Base-by-base conservation (phyloP, 1,140 invertebrate species). In the Danaus melanippus region DNA sequence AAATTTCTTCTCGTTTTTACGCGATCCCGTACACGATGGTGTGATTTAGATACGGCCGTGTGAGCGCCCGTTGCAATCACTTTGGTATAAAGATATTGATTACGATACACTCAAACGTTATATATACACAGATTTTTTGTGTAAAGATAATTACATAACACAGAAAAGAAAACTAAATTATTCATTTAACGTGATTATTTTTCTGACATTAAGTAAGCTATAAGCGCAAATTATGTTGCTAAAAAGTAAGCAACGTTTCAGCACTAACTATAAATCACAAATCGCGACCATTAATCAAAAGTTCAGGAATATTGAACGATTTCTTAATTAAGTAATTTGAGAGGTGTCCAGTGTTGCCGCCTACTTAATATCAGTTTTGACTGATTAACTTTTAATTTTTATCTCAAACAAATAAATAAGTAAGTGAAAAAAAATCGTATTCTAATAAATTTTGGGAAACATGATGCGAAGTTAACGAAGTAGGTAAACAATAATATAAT, bases 1-100 rank as follows among this genome's bases (percentile, higher is more conserved):
- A 76, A 74, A 69, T 71, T 73, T 74, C 67, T 76, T 76, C 67
- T 74, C 67, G 66, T 76, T 79, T 78, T 72, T 71, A 73, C 60
- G 65, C 63, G 56, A 64, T 72, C 76, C 67, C 58, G 53, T 71
- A 64, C 64, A 62, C 65, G 67, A 64, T 75, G 60, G 60, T 32
- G 21, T 70, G 69, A 75, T 76, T 76, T 56, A 56, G 62, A 67
- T 65, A 69, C 59, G 63, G 59, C 64, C 50, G 64, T 65, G 69
- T 78, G 66, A 69, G 67, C 63, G 71, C 61, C 15, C 39, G 58
- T 62, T 63, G 49, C 63, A 63, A 72, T 74, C 50, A 53, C 52
- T 47, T 53, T 21, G 42, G 50, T 56, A 49, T 32, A 32, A 32
- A 32, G 5, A 32, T 32, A 32, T 32, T 32, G 21, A 32, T 32